Evolutionary conservation across 2,113 vertebrate species (phyloP).

Genomic region (Chaenogobius annularis): DNA sequence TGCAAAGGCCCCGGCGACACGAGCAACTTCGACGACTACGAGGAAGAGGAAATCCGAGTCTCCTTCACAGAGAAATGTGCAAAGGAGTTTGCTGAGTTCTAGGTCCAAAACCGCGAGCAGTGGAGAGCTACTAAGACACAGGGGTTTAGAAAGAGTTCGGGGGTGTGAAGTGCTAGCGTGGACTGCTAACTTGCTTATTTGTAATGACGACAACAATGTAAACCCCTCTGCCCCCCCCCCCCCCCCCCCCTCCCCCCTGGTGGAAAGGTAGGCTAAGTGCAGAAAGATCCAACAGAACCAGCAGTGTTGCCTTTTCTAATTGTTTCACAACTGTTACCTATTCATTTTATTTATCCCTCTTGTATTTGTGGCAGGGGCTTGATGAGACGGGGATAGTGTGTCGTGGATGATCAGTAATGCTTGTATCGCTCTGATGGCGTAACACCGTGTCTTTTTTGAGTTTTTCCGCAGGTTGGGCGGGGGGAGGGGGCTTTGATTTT

Average conservation of each 20-base stretch:
- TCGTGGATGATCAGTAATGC: constrained; percentile 51
- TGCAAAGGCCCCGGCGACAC: constrained; percentile 93
- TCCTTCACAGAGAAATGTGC: constrained; percentile 91
- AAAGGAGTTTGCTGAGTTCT: constrained; percentile 94
- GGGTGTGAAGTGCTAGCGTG: constrained; percentile 58
- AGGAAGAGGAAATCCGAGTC: constrained; percentile 91
- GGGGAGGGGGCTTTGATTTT: constrained; percentile 44
- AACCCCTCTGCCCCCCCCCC: too few species aligned
- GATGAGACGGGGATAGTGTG: constrained; percentile 46
- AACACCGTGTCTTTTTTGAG: constrained; percentile 52
- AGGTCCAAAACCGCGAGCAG: constrained; percentile 69
- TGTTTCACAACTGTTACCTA: constrained; percentile 73
- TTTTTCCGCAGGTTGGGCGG: constrained; percentile 59
- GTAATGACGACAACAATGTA: constrained; percentile 72
- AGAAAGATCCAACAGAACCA: constrained; percentile 74
- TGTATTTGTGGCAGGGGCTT: constrained; percentile 63
- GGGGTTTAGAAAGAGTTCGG: constrained; percentile 56
- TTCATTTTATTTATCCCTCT: constrained; percentile 69
- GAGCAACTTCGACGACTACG: constrained; percentile 95
- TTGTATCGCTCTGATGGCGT: constrained; percentile 62
- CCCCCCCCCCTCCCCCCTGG: constrained; percentile 25
- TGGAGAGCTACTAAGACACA: constrained; percentile 38
- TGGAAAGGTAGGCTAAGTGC: constrained; percentile 56
- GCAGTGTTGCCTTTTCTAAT: constrained; percentile 82
- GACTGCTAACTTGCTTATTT: constrained; percentile 75